phyloP scores from a whole-genome alignment of 2,797 vertebrate genomes.

The Eulemur mongoz region DNA sequence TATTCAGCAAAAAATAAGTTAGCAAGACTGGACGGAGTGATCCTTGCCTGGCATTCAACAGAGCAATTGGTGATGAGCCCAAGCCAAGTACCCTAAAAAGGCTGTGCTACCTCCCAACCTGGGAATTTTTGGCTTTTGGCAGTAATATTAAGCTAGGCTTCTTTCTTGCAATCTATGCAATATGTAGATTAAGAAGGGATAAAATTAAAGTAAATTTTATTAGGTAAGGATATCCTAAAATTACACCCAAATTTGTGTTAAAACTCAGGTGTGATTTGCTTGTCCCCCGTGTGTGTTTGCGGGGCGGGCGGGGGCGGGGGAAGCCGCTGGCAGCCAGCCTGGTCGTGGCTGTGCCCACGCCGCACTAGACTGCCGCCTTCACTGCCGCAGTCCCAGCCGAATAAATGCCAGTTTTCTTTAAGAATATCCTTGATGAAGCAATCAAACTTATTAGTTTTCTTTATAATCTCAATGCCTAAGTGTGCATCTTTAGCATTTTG shows the following conservation, averaged over 20 bases:
- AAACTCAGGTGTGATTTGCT: not conserved
- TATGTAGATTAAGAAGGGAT: not conserved
- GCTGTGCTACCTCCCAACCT: too few species aligned
- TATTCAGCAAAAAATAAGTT: constrained; percentile 1
- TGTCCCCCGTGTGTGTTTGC: not conserved
- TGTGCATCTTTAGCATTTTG: not conserved
- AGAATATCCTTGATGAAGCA: not conserved
- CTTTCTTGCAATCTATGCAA: not conserved
- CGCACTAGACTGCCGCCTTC: not conserved
- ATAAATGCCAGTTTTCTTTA: not conserved
- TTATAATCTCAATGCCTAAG: not conserved
- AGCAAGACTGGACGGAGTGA: not conserved
- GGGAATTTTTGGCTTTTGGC: not conserved
- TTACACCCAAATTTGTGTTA: not conserved
- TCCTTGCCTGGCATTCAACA: not conserved
- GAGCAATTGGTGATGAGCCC: not conserved
- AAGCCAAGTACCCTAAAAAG: not conserved
- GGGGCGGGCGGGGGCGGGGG: not conserved
- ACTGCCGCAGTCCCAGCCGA: not conserved
- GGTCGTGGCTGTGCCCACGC: not conserved
- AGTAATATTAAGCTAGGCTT: not conserved
- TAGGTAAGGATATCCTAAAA: not conserved
- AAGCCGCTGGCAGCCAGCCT: too few species aligned
- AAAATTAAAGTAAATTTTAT: not conserved
- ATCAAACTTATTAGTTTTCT: not conserved